A percentile compares a stretch with the other conserved stretches of the same genome.
Conservation (phyloP, 2,888 invertebrate genomes). For the Sphinx pinastri region DNA sequence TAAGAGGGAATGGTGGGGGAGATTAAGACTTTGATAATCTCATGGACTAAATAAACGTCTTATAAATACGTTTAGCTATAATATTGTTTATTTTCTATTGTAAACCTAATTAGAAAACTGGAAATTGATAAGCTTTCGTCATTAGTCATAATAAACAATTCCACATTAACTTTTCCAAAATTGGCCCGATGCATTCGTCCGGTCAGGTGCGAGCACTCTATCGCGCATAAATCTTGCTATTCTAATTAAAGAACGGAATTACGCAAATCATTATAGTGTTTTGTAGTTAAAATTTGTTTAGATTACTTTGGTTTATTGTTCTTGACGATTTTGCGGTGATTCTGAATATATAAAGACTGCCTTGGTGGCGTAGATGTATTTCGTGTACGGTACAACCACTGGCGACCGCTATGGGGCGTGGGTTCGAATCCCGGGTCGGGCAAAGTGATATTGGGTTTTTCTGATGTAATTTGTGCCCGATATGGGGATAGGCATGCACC, state of each 20-base stretch:
- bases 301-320: neutral
- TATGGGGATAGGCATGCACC: too few relatives aligned
- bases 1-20: too few relatives aligned
- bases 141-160: neutral
- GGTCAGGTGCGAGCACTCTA: constrained; percentile 52
- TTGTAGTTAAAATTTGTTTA: neutral
- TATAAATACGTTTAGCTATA: too few relatives aligned
- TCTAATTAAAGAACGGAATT: constrained; percentile 45
- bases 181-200: neutral
- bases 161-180: neutral
- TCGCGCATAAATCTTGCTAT: constrained; percentile 50
- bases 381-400: too few relatives aligned
- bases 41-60: too few relatives aligned
- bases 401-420: too few relatives aligned
- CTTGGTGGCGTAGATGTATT: too few relatives aligned
- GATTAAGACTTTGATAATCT: too few relatives aligned
- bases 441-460: too few relatives aligned
- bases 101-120: neutral
- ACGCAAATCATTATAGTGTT: constrained; percentile 34
- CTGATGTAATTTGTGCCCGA: too few relatives aligned
- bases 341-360: neutral
- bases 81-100: too few relatives aligned
- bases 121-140: neutral
- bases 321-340: neutral
- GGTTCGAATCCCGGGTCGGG: too few relatives aligned